These are phyloP conservation scores for Metallyticus violacea DNA, from an alignment of 2,888 invertebrate genomes.

Conservation along the genomic window DNA sequence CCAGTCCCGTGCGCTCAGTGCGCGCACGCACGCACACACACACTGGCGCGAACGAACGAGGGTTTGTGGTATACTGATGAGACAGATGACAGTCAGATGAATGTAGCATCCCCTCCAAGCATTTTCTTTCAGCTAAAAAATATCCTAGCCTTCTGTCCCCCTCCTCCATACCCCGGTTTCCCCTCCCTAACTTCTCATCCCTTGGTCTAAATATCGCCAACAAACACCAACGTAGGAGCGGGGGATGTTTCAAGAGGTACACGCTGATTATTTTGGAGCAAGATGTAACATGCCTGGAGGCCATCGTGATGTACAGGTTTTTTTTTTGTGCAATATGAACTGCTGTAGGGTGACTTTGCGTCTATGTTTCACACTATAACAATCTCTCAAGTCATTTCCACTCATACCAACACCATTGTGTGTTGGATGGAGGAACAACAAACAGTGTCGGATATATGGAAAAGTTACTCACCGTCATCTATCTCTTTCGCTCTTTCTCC, in stretches of 20 bases:
- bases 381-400: not conserved
- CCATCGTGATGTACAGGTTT: not conserved
- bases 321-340: not conserved
- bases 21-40: not conserved
- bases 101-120: slow-evolving; percentile 15
- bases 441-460: not conserved
- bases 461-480: not conserved
- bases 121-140: slow-evolving; percentile 22
- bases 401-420: slow-evolving; percentile 22
- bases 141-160: not conserved
- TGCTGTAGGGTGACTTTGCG: not conserved
- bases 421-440: slow-evolving; percentile 15
- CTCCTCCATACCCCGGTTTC: not conserved
- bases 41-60: not conserved
- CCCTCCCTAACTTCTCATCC: not conserved
- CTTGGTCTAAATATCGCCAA: slow-evolving; percentile 5
- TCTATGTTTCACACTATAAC: not conserved
- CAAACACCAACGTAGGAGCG: slow-evolving; percentile 1
- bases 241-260: not conserved
- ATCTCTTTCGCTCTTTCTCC: not conserved
- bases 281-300: not conserved
- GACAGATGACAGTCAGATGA: slow-evolving; percentile 28
- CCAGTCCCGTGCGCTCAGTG: not conserved
- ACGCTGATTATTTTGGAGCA: not conserved
- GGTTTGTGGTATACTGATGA: not conserved